Base-by-base conservation (phyloP, 1,140 invertebrate species). In the Cardiocondyla obscurior region DNA sequence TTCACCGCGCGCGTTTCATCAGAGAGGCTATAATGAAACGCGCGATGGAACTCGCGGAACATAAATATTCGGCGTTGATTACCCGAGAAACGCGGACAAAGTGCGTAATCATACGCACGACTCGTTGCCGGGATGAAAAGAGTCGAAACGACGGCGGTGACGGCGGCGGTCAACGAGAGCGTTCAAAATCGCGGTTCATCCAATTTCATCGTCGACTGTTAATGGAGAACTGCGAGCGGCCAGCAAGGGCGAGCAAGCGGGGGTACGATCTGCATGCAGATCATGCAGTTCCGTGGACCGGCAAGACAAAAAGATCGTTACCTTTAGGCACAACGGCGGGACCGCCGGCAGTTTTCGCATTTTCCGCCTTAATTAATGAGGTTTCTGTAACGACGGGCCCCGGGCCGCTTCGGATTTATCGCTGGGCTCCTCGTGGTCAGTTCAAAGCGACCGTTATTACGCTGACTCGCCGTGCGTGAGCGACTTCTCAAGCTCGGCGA, bases 401-500 rank as follows among this genome's bases (percentile, higher is more conserved):
- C 60, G 60, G 28, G 19, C 28, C 53, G 33, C 36, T 55, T n/a
- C 49, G 14, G 62, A 36, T 82, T 85, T 77, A 82, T 84, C 30
- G 30, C 19, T 19, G 58, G 58, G 58, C 42, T 42, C 22, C 70
- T 55, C 82, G 55, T 77, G 76, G 69, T 53, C 67, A 62, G 46
- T 76, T 88, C 85, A 88, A 88, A 88, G 85, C 70, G 70, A 60
- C 49, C 81, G 72, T 82, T 69, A 81, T 83, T 81, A 81, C 82
- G 82, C 72, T 79, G 57, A 67, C 82, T 83, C 82, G 58, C 81
- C 74, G 74, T 77, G 74, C 72, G 72, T 83, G 49, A 81, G 55
- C 77, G 77, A 79, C 82, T 79, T 67, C 46, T 67, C 81, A 70
- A 25, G 58, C 58, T 33, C 73, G 81, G 36, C 42, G 28, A 77